Base-by-base conservation (phyloP, 1,140 invertebrate genomes). In the Lycorma delicatula region DNA sequence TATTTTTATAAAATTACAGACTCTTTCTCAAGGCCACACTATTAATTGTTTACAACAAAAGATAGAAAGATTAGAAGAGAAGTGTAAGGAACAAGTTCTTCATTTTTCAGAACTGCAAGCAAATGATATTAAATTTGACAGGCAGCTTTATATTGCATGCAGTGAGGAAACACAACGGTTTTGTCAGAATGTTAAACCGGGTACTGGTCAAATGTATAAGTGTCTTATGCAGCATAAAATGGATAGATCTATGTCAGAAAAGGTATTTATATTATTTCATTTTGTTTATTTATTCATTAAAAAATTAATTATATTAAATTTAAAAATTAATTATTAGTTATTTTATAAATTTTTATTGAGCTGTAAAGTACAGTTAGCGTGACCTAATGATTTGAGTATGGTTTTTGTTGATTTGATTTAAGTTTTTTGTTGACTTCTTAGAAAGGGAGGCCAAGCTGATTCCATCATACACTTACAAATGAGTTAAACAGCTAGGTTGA, bases 61-160 rank as follows among this genome's bases (percentile, higher is more conserved):
- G 53, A 71, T 82, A 27, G 74, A 81, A 27, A 67, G 70, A 12
- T 70, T 91, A 6, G 72, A 73, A 25, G 59, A 72, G 16, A 72
- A 78, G 25, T 97, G 91, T 71, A 81, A 80, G 67, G 81, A 82
- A 60, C 84, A 93, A 71, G 84, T 96, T 5, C 80, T 90, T 59
- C 80, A 84, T 50, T 74, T 95, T 1, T 87, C 92, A 1, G 91
- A 98, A 71, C 79, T 94, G 23, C 92, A 95, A 72, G 84, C 91
- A 0, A 91, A 93, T 63, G 91, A 94, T 69, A 87, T 95, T 46
- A 91, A 93, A 68, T 73, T 96, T 29, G 95, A 98, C 73, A 75
- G 90, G 60, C 56, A 51, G 50, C 74, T 98, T 18, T 97, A 87
- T 72, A 82, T 93, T 63, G 89, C 92, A 2, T 99, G 97, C 74